Percentiles rank a stretch among this genome's conserved stretches.
phyloP scores from a whole-genome alignment of 1,140 invertebrate species.

The Orius laevigatus region DNA sequence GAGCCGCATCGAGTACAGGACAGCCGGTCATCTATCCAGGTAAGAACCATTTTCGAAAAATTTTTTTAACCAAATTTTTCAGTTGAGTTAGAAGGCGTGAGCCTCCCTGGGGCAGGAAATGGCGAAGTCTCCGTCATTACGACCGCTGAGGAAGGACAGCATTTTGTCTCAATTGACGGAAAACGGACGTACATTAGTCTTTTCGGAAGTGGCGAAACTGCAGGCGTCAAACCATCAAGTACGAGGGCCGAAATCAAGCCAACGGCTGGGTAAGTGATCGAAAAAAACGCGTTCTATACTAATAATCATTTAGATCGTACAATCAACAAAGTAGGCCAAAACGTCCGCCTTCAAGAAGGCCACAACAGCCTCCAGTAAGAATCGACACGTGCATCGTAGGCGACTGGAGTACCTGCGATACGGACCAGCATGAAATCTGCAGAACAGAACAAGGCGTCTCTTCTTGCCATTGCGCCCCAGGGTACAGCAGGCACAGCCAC shows the following conservation, averaged over 20 bases:
- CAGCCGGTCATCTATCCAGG: conserved; percentile 37
- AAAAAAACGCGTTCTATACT: too few relatives aligned
- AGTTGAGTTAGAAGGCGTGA: conserved; percentile 25
- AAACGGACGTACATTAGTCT: conserved; percentile 75
- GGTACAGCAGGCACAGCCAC: conserved; percentile 60
- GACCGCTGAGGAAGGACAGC: conserved; percentile 55
- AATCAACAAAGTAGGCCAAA: conserved; percentile 5
- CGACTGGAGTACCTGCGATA: conserved; percentile 80
- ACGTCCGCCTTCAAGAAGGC: conserved; percentile 24
- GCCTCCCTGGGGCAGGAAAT: conserved; percentile 24
- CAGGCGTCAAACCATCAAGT: conserved; percentile 6
- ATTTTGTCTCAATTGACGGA: conserved; percentile 83
- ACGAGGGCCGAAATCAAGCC: conserved; percentile 12
- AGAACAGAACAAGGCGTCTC: conserved; percentile 79
- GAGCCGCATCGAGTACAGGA: conserved; percentile 31
- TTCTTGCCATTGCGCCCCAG: conserved; percentile 74
- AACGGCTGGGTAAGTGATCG: conserved; percentile 1
- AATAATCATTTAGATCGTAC: too few relatives aligned
- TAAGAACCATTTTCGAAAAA: conserved; percentile 20
- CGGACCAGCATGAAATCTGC: conserved; percentile 71
- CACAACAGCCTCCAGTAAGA: conserved; percentile 46
- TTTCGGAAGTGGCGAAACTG: conserved; percentile 32
- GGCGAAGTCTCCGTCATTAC: conserved; percentile 53
- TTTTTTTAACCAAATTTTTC: too few relatives aligned
- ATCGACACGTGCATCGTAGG: conserved; percentile 91